Base-by-base conservation (phyloP, 2,797 vertebrate genomes). In the Ptychadena robeensis region DNA sequence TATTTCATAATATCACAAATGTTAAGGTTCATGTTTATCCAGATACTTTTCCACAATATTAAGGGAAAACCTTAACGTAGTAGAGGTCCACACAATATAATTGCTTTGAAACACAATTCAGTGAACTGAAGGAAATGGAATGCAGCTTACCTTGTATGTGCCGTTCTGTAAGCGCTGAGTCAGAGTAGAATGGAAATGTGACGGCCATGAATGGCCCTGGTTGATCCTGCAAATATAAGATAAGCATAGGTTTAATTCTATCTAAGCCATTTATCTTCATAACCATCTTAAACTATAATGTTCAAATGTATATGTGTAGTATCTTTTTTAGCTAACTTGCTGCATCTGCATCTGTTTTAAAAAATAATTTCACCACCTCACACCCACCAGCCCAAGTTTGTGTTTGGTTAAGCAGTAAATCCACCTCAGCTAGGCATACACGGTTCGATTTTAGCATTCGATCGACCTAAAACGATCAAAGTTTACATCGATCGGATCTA, bases 91-190 rank as follows among this genome's bases (percentile, higher is more conserved):
- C 18, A 22, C 18, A 53, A 18, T 53, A 53, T 1, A 53, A 53
- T n/a, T 53, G 44, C 44, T 53, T 53, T 53, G 44, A 4, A 53
- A 25, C 11, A 61, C 59, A 25, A 61, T 61, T 61, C 59, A 27
- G n/a, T 28, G 27, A 61, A 25, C n/a, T 61, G 27, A 61, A 61
- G 59, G 28, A 25, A 61, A 61, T 61, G 59, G 9, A 61, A 61
- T 11, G 3, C 25, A 25, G n/a, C 59, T 61, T 61, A 61, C 59
- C 59, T 61, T 61, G 59, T 25, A 61, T 25, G 27, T 61, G 59
- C 59, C 59, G 59, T 61, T 61, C 59, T 61, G 59, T 25, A 28
- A 61, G 59, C 27, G 59, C 59, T 12, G 59, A 61, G 59, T 61
- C 59, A 28, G 59, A 61, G 59, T 9, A 61, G 27, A 61, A 61